phyloP scores from a whole-genome alignment of 1,140 invertebrate species.

The Rhopalosiphum maidis region DNA sequence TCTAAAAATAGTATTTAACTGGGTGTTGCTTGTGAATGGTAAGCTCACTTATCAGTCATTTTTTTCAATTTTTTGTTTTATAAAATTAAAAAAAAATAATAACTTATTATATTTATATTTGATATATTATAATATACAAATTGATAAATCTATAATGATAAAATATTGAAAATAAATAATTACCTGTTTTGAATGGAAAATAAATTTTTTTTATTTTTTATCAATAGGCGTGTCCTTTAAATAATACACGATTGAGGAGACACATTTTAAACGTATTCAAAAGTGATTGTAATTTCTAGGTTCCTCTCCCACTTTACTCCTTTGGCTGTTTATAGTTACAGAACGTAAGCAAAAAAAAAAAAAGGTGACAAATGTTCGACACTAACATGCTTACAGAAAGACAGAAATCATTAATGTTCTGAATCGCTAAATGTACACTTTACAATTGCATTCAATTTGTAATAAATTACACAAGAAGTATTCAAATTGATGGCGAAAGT shows the following conservation, averaged over 20 bases:
- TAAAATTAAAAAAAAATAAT: not conserved
- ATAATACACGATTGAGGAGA: not conserved
- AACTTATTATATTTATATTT: no score
- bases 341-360: not conserved
- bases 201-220: not conserved
- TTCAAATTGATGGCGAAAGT: not conserved
- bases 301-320: not conserved
- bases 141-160: not conserved
- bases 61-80: not conserved
- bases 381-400: not conserved
- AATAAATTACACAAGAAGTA: not conserved
- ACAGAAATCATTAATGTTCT: not conserved
- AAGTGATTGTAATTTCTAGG: not conserved
- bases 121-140: not conserved
- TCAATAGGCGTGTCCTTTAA: not conserved
- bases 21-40: not conserved
- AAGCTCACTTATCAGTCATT: not conserved
- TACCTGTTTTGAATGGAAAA: not conserved
- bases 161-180: not conserved
- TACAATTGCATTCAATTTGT: not conserved
- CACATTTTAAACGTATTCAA: not conserved
- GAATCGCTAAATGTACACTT: not conserved
- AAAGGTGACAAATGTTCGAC: not conserved
- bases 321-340: not conserved
- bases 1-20: not conserved